Conservation (phyloP, 1,140 invertebrate genomes). For the Scaptomyza graminum region DNA sequence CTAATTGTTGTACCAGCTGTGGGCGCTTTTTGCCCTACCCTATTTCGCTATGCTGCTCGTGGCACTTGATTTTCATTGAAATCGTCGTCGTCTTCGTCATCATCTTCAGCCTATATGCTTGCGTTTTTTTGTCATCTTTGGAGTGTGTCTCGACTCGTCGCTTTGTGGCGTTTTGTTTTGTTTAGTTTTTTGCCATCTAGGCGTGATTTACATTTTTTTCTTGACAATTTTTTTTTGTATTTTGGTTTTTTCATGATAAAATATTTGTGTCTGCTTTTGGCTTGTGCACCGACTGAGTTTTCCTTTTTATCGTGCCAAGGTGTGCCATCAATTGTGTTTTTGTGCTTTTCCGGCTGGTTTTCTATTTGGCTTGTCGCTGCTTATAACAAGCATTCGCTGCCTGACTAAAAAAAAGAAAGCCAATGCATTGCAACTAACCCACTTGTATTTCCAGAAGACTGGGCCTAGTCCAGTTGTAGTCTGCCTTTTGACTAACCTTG, state of each 20-base stretch:
- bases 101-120: constrained; percentile 17
- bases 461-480: neutral
- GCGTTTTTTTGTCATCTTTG: constrained; percentile 72
- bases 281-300: constrained; percentile 74
- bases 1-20: constrained; percentile 3
- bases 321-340: constrained; percentile 79
- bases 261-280: constrained; percentile 64
- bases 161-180: constrained; percentile 19
- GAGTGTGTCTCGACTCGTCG: constrained; percentile 68
- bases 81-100: constrained; percentile 38
- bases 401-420: constrained; percentile 48
- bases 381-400: constrained; percentile 33
- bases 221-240: constrained; percentile 20
- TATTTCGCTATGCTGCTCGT: constrained; percentile 52
- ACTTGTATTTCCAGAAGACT: constrained; percentile 42
- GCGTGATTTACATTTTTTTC: constrained; percentile 68
- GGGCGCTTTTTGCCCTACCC: constrained; percentile 63
- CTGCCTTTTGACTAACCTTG: constrained; percentile 1
- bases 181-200: constrained; percentile 26
- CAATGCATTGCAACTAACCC: constrained; percentile 58
- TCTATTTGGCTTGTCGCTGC: constrained; percentile 26
- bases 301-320: constrained; percentile 81
- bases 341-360: constrained; percentile 50
- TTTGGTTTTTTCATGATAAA: constrained; percentile 57
- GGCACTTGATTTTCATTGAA: constrained; percentile 78